Conservation (phyloP, 2,888 invertebrate genomes). For the Melieria crassipennis region DNA sequence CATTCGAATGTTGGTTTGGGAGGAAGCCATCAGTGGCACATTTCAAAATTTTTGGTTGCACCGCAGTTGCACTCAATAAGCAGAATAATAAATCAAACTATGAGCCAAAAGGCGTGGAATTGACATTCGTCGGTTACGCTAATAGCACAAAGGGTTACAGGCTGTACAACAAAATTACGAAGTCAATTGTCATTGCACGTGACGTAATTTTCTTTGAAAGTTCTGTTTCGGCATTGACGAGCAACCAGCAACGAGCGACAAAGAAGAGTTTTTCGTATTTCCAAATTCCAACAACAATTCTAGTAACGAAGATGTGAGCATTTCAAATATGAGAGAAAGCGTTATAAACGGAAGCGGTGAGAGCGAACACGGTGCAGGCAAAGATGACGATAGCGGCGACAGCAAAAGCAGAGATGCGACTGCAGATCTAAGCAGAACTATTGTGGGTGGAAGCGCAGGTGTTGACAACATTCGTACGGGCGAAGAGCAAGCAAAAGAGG, state of each 20-base stretch:
- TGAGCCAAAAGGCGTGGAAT: conserved; percentile 31
- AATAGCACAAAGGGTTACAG: conserved; percentile 38
- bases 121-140: conserved; percentile 38
- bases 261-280: no score
- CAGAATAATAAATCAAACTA: conserved; percentile 30
- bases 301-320: no score
- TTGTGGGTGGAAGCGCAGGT: neutral
- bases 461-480: neutral
- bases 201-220: conserved; percentile 41
- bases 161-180: conserved; percentile 31
- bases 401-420: no score
- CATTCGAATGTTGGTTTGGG: conserved; percentile 40
- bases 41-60: conserved; percentile 12
- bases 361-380: no score
- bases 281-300: no score
- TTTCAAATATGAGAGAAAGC: no score
- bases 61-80: neutral
- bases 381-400: no score
- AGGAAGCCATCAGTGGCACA: conserved; percentile 39
- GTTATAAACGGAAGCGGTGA: no score
- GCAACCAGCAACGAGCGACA: no score
- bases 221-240: no score
- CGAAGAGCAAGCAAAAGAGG: neutral
- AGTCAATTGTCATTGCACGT: conserved; percentile 35
- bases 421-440: conserved; percentile 13